Evolutionary conservation across 1,140 invertebrate genomes (phyloP).

Genomic region (Drosophila kurseongensis): DNA sequence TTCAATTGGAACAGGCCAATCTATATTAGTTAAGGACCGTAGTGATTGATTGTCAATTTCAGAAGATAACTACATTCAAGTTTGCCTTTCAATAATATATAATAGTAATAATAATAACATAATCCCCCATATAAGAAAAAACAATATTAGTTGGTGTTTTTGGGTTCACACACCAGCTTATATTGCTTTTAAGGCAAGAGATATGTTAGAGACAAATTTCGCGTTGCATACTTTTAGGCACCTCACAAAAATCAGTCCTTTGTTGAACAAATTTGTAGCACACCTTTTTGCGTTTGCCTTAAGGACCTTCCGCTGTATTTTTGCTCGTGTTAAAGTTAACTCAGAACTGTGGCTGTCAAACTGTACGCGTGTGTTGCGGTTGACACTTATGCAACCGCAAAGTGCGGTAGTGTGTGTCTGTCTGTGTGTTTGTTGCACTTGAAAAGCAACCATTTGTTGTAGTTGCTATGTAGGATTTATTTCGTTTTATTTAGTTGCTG

Average conservation of each 20-base stretch:
- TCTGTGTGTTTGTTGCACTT: conserved; percentile 45
- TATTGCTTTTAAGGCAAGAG: no score
- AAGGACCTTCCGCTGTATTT: not conserved
- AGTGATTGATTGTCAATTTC: no score
- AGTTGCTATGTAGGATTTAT: conserved; percentile 7
- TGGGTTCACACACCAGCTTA: no score
- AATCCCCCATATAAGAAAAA: no score
- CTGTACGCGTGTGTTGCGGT: conserved; percentile 61
- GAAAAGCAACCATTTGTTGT: conserved; percentile 61
- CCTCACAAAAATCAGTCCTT: no score
- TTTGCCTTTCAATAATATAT: no score
- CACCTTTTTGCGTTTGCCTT: not conserved
- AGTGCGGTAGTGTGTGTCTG: conserved; percentile 8
- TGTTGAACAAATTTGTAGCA: not conserved
- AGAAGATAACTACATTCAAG: no score
- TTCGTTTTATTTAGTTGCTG: conserved; percentile 31
- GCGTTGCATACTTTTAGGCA: not conserved
- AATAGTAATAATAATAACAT: no score
- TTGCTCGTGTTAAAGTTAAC: not conserved
- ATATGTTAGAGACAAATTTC: no score
- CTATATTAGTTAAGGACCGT: no score
- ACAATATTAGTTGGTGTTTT: no score
- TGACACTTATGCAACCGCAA: conserved; percentile 78
- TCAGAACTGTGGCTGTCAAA: conserved; percentile 48
- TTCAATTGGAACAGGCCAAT: no score